phyloP scores from a whole-genome alignment of 2,888 invertebrate genomes.

The Argyra leucocephala region DNA sequence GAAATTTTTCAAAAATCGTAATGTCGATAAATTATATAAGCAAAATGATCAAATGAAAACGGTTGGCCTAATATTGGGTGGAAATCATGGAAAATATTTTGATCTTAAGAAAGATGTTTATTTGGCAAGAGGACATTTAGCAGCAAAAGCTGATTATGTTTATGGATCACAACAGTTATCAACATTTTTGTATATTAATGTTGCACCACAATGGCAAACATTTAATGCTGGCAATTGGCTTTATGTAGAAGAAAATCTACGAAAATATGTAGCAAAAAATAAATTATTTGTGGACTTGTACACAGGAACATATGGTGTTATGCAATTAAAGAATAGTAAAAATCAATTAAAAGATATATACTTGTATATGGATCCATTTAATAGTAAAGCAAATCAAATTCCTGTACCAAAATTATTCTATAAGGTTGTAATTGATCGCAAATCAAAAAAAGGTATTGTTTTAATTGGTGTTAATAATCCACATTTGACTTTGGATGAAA shows the following conservation, averaged over 20 bases:
- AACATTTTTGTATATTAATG: constrained; percentile 48
- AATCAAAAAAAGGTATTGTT: constrained; percentile 44
- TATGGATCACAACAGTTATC: constrained; percentile 44
- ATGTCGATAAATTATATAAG: constrained; percentile 37
- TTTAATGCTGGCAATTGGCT: constrained; percentile 55
- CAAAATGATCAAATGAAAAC: constrained; percentile 37
- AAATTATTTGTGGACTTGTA: constrained; percentile 43
- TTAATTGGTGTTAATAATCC: constrained; percentile 45
- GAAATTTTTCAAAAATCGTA: constrained; percentile 36
- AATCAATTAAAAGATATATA: constrained; percentile 39
- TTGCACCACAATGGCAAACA: constrained; percentile 48
- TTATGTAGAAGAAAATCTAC: constrained; percentile 43
- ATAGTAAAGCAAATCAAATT: constrained; percentile 40
- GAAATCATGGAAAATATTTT: constrained; percentile 30
- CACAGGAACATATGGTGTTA: constrained; percentile 50
- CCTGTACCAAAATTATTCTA: constrained; percentile 51
- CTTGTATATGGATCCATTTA: constrained; percentile 33
- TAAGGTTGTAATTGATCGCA: constrained; percentile 49
- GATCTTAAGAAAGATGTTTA: constrained; percentile 27
- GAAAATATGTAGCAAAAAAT: constrained; percentile 41
- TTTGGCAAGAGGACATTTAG: constrained; percentile 46
- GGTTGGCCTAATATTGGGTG: constrained; percentile 36
- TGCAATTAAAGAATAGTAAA: constrained; percentile 45
- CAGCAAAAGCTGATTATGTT: constrained; percentile 46
- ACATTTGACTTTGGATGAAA: constrained; percentile 31